These are phyloP conservation scores for Hololepta plana DNA, from an alignment of 2,888 invertebrate species.

Conservation along the genomic window DNA sequence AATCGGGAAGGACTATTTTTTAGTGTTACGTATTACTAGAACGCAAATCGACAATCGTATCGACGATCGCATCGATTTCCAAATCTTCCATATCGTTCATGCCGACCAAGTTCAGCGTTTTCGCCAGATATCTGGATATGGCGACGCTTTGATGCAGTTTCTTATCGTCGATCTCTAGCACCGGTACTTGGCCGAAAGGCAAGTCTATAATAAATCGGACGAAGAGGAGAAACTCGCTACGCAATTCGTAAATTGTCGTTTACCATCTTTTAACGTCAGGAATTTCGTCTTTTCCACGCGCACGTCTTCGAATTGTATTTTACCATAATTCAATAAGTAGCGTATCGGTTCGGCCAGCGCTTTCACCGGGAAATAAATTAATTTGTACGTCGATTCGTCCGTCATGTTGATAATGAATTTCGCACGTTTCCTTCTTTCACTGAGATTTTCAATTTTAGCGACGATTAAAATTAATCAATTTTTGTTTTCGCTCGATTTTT, in stretches of 20 bases:
- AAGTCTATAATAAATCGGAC: conserved; percentile 19
- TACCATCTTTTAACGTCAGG: conserved; percentile 36
- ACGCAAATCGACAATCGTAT: conserved; percentile 37
- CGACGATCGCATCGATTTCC: conserved; percentile 42
- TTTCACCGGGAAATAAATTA: conserved; percentile 38
- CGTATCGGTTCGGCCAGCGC: conserved; percentile 40
- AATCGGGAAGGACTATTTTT: conserved; percentile 1
- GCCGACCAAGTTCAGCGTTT: conserved; percentile 39
- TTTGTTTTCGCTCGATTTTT: too few relatives aligned
- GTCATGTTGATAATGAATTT: conserved; percentile 1
- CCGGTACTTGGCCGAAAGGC: conserved; percentile 46
- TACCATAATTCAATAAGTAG: conserved; percentile 36
- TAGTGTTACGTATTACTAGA: too few relatives aligned
- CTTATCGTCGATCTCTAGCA: conserved; percentile 46
- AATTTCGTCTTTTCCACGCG: conserved; percentile 34
- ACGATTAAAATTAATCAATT: too few relatives aligned
- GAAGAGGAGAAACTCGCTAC: too few relatives aligned
- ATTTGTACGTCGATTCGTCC: conserved; percentile 18
- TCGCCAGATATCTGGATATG: conserved; percentile 42
- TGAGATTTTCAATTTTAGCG: too few relatives aligned
- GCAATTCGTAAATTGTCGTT: too few relatives aligned
- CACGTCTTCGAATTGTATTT: conserved; percentile 34
- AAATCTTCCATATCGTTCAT: conserved; percentile 37
- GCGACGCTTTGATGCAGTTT: conserved; percentile 38
- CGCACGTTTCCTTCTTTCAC: too few relatives aligned